Conservation (phyloP, 2,888 invertebrate species). For the Stegana nigrithorax region DNA sequence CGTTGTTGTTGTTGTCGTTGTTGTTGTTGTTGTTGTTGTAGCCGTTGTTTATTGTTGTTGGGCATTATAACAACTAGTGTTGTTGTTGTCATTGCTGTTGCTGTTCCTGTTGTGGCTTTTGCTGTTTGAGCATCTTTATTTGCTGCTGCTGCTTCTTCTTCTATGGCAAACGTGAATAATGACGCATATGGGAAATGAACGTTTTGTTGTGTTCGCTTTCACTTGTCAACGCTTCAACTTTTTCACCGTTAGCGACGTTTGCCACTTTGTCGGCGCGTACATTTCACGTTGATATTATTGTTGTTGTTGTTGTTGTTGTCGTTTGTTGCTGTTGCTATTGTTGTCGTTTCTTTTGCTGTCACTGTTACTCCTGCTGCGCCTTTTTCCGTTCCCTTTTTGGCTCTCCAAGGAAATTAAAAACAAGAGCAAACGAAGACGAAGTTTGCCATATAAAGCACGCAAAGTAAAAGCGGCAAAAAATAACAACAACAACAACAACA, state of each 20-base stretch:
- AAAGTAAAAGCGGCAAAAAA: conserved; percentile 51
- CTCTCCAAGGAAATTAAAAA: conserved; percentile 56
- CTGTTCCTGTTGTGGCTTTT: not conserved
- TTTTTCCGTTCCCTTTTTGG: conserved; percentile 25
- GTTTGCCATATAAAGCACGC: no score
- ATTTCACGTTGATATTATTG: no score
- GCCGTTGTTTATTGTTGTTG: no score
- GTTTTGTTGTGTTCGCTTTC: conserved; percentile 44
- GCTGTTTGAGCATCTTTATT: conserved; percentile 57
- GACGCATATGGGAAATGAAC: conserved; percentile 61
- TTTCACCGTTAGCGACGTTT: not conserved
- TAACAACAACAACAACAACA: conserved; percentile 24
- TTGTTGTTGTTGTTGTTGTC: not conserved
- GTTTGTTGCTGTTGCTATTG: not conserved
- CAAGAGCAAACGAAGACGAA: no score
- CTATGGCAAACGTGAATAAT: no score
- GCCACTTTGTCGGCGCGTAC: not conserved
- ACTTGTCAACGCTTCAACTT: not conserved
- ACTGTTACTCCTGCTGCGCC: no score
- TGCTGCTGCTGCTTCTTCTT: no score
- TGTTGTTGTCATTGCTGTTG: not conserved
- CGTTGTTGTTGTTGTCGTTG: not conserved
- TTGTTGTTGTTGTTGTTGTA: no score
- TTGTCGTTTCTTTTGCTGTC: no score
- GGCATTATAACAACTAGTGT: no score